Percentiles rank a stretch among this genome's conserved stretches.
These are phyloP conservation scores for Tigriopus californicus DNA, from an alignment of 2,888 invertebrate species.

Conservation along the genomic window DNA sequence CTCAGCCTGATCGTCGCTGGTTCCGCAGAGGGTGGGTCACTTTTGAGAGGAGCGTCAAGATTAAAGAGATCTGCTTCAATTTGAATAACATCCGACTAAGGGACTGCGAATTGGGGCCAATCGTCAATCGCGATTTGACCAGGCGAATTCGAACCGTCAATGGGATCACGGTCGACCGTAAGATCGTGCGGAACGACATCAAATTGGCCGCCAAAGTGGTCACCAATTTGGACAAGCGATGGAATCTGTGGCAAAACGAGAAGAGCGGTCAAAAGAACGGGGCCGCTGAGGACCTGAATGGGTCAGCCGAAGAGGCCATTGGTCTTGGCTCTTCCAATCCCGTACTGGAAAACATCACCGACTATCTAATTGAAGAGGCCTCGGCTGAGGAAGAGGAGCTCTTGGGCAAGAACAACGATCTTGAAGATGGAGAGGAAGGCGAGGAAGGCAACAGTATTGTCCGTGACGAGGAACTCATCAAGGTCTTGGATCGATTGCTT, in stretches of 20 bases:
- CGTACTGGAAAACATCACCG: slow-evolving; percentile 85
- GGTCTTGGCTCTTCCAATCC: slow-evolving; percentile 45
- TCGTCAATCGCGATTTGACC: slow-evolving; percentile 88
- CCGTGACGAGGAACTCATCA: slow-evolving; percentile 45
- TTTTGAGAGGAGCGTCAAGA: slow-evolving; percentile 86
- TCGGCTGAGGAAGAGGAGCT: slow-evolving; percentile 94
- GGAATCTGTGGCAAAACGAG: slow-evolving; percentile 50
- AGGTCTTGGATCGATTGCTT: slow-evolving; percentile 54
- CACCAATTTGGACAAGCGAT: slow-evolving; percentile 67
- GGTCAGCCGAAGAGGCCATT: slow-evolving; percentile 16
- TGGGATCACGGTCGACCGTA: slow-evolving; percentile 70
- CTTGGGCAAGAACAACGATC: slow-evolving; percentile 35
- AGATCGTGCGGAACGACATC: slow-evolving; percentile 74
- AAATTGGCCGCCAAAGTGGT: slow-evolving; percentile 70
- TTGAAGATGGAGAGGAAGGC: slow-evolving; percentile 33
- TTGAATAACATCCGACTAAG: slow-evolving; percentile 76
- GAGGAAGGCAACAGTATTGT: slow-evolving; percentile 36
- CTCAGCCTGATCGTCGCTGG: slow-evolving; percentile 86
- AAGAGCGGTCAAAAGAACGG: slow-evolving; percentile 22
- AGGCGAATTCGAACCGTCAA: slow-evolving; percentile 78
- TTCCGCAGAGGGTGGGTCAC: slow-evolving; percentile 96
- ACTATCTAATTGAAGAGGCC: slow-evolving; percentile 92
- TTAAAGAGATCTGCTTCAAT: slow-evolving; percentile 98
- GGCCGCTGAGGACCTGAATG: slow-evolving; percentile 26
- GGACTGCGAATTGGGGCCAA: slow-evolving; percentile 80